phyloP scores from a whole-genome alignment of 2,797 vertebrate genomes.

The Sebastes cheni region DNA sequence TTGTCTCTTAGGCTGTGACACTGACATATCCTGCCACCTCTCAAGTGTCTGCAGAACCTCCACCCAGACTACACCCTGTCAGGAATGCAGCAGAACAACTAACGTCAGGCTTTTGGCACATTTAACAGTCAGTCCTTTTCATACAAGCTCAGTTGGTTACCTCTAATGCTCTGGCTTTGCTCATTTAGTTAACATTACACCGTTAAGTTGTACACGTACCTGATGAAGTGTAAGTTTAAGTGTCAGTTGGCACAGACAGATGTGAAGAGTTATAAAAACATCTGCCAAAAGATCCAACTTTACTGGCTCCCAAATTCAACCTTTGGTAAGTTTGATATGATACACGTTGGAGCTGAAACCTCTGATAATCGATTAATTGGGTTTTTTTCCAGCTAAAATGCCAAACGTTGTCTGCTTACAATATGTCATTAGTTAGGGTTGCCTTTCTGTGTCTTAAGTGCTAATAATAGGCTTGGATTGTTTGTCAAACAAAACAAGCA shows the following conservation, averaged over 20 bases:
- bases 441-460: not conserved
- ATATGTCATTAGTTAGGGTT: not conserved
- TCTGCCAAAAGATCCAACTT: not conserved
- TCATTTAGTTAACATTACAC: not conserved
- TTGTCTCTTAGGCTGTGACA: too few relatives aligned
- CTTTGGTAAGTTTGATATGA: constrained; percentile 11
- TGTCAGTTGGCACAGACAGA: not conserved
- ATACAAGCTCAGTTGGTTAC: not conserved
- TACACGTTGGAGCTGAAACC: not conserved
- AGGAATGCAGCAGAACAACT: constrained; percentile 67
- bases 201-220: not conserved
- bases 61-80: constrained; percentile 46
- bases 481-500: not conserved
- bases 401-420: not conserved
- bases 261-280: not conserved
- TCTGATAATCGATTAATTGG: not conserved
- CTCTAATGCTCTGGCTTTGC: not conserved
- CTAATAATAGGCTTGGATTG: not conserved
- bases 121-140: not conserved
- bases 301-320: not conserved
- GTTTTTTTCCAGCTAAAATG: not conserved
- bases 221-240: not conserved
- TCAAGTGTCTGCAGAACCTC: constrained; percentile 1
- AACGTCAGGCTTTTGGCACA: not conserved
- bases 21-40: not conserved